A percentile compares a stretch with the other conserved stretches of the same genome.
Conservation (phyloP, 2,113 vertebrate genomes). For the Garra rufa region DNA sequence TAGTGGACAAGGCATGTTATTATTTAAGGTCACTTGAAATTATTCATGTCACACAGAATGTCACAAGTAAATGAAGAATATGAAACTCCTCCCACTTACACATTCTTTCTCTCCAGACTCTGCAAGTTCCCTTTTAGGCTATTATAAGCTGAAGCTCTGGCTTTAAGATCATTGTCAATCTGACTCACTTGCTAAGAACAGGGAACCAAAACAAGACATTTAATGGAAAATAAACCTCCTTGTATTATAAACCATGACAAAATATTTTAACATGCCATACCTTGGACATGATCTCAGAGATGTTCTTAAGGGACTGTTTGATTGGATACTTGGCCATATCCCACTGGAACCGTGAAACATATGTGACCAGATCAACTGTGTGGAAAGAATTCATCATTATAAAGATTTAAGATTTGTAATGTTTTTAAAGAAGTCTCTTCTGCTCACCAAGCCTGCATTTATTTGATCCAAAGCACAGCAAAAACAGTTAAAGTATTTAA, state of each 20-base stretch:
- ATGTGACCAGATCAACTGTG: conserved; percentile 95
- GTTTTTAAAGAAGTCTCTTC: too few relatives aligned
- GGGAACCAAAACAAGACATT: not conserved
- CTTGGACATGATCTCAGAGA: conserved; percentile 99
- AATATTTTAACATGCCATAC: conserved; percentile 68
- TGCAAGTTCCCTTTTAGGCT: conserved; percentile 98
- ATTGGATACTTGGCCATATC: conserved; percentile 99
- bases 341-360: conserved; percentile 97
- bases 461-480: too few relatives aligned
- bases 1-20: conserved; percentile 64
- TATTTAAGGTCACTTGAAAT: conserved; percentile 32
- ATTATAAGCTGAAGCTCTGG: conserved; percentile 94
- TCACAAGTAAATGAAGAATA: not conserved
- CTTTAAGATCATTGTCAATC: conserved; percentile 97
- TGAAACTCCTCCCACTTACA: conserved; percentile 78
- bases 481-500: too few relatives aligned
- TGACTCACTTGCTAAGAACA: conserved; percentile 90
- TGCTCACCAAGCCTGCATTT: too few relatives aligned
- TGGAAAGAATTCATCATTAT: conserved; percentile 21
- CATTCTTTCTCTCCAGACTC: conserved; percentile 97
- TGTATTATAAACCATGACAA: not conserved
- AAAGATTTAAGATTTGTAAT: not conserved
- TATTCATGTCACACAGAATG: not conserved
- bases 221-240: not conserved
- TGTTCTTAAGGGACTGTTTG: conserved; percentile 98